Base-by-base conservation (phyloP, 2,888 invertebrate genomes). In the Rutpela maculata region DNA sequence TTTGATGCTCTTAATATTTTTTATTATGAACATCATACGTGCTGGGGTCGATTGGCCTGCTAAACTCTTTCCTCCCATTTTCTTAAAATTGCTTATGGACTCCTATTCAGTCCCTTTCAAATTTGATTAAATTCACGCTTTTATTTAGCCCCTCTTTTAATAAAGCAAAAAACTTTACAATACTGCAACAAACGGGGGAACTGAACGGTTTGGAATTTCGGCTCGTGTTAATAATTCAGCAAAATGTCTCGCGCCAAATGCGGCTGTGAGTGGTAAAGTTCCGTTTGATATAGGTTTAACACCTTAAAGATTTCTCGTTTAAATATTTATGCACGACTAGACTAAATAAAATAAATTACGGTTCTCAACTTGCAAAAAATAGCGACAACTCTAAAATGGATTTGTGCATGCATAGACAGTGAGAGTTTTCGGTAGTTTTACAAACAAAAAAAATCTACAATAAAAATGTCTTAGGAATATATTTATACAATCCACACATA, bases 231-330 rank as follows among this genome's bases (percentile, higher is more conserved):
- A 80, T 80, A 79, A 80, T 80, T 78, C 78, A 80, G 74, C 74
- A 69, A 76, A 80, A 77, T 75, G 80, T 76, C 78, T 69, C 76
- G 60, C 78, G 65, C 63, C 75, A 73, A 77, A 76, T 57, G 76
- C 70, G 76, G 69, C 69, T 66, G 62, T 43, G 62, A 65, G 71
- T 55, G 74, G 71, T 75, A 69, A 73, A 78, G 74, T 79, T 79
- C 66, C 78, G 75, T 75, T 76, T 78, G 79, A 79, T 78, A 78
- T 75, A 78, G 78, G 78, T 81, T 81, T 79, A 81, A 78, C 81
- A 81, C 81, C 81, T 81, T 72, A 68, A 81, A 75, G 81, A 79
- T 79, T 79, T 74, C 75, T 74, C 74, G 74, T 75, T 81, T 75
- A 78, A 81, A 81, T 78, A 81, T 81, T 81, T 75, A 81, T 74